These are phyloP conservation scores for Crossocerus cetratus DNA, from an alignment of 2,888 invertebrate genomes.

Conservation along the genomic window DNA sequence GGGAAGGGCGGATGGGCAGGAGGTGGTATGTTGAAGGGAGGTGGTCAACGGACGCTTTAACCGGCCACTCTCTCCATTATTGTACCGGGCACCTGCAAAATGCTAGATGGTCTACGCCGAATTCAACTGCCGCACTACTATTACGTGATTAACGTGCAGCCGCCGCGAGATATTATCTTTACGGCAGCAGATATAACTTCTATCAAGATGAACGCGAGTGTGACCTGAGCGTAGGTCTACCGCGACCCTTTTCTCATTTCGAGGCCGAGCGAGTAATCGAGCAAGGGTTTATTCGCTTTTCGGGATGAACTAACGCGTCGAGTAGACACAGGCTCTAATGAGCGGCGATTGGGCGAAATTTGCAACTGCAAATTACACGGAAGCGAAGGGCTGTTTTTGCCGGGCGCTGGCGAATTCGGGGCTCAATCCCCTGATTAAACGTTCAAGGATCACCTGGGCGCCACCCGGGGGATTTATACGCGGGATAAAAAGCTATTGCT, in stretches of 20 bases:
- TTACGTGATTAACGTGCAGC: slow-evolving; percentile 50
- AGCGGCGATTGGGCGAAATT: no score
- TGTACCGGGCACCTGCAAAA: slow-evolving; percentile 49
- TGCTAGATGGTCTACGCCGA: slow-evolving; percentile 45
- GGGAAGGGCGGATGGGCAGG: slow-evolving; percentile 15
- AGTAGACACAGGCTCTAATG: no score
- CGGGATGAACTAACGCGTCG: no score
- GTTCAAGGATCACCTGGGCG: not conserved
- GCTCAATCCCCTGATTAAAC: not conserved
- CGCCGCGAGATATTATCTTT: slow-evolving; percentile 46
- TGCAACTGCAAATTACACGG: no score
- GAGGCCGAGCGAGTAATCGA: not conserved
- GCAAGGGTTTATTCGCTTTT: no score
- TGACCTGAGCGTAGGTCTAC: slow-evolving; percentile 14
- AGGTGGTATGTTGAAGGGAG: slow-evolving; percentile 8
- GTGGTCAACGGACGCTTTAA: slow-evolving; percentile 33
- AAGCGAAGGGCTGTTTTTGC: no score
- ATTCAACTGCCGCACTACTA: slow-evolving; percentile 41
- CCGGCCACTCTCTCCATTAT: slow-evolving; percentile 50
- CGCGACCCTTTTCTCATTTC: slow-evolving; percentile 37
- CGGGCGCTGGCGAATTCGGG: no score
- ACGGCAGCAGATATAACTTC: slow-evolving; percentile 45
- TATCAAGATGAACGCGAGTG: slow-evolving; percentile 32
- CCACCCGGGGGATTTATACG: not conserved
- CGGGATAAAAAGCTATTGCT: not conserved